Evolutionary conservation across 2,113 vertebrate species (phyloP).

Genomic region (Neopipo cinnamomea): DNA sequence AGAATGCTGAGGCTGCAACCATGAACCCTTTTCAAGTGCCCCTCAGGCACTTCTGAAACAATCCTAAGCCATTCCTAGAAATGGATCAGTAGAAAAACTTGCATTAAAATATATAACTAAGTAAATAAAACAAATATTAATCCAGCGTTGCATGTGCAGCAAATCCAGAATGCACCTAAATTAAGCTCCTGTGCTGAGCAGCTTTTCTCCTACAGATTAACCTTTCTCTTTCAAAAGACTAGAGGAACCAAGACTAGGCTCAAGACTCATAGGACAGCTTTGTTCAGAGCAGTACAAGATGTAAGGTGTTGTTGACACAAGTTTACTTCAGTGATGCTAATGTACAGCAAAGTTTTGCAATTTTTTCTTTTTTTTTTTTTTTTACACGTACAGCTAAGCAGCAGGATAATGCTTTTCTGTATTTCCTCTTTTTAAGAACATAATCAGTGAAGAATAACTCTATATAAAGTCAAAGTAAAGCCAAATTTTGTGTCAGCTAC

Average conservation of each 20-base stretch:
- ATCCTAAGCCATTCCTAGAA: not conserved
- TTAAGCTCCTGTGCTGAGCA: not conserved
- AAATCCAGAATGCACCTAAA: not conserved
- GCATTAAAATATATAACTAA: not conserved
- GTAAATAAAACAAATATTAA: not conserved
- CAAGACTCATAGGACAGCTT: not conserved
- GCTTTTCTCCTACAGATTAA: not conserved
- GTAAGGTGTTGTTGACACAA: not conserved
- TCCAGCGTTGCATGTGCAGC: not conserved
- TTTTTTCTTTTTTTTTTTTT: not conserved
- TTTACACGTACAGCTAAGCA: not conserved
- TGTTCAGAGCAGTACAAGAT: not conserved
- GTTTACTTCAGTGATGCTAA: not conserved
- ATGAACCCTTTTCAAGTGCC: not conserved
- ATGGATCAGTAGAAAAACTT: not conserved
- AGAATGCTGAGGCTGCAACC: not conserved
- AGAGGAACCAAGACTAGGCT: not conserved
- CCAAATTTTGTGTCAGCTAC: not conserved
- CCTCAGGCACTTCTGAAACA: not conserved
- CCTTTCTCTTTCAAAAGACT: not conserved
- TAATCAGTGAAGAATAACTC: not conserved
- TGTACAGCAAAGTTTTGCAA: not conserved
- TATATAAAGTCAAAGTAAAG: not conserved
- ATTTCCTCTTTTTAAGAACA: not conserved
- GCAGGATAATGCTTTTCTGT: not conserved